A percentile compares a stretch with the other conserved stretches of the same genome.
Conservation (phyloP, 2,113 vertebrate genomes). For the Aegotheles bennettii region DNA sequence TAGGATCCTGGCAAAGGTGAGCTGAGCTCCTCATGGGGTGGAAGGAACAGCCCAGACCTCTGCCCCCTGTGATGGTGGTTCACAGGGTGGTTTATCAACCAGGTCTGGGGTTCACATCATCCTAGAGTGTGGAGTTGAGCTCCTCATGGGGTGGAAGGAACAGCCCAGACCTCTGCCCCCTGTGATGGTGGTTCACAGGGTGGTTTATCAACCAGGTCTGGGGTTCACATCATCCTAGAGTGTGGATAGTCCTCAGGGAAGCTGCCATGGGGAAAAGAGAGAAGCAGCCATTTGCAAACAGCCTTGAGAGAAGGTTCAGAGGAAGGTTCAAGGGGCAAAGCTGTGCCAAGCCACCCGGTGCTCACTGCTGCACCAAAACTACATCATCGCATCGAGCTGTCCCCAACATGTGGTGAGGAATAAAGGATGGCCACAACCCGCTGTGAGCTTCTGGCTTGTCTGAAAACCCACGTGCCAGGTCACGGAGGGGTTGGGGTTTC, state of each 20-base stretch:
- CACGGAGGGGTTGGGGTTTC: not conserved
- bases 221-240: not conserved
- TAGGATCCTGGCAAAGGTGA: not conserved
- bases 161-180: not conserved
- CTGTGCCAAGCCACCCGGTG: fast-evolving
- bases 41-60: not conserved
- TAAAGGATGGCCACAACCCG: constrained; percentile 5
- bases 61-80: fast-evolving
- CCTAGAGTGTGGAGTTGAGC: not conserved
- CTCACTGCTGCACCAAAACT: not conserved
- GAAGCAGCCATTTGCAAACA: not conserved
- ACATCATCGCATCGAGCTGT: not conserved
- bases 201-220: not conserved
- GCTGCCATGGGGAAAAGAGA: not conserved
- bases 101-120: not conserved
- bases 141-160: not conserved
- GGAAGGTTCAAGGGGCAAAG: not conserved
- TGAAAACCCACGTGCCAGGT: constrained; percentile 9
- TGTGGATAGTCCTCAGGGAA: not conserved
- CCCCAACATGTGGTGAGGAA: constrained; percentile 18
- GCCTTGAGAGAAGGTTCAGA: not conserved
- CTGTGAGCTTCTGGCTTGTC: constrained; percentile 32
- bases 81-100: not conserved
- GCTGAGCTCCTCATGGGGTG: fast-evolving
- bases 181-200: not conserved